Base-by-base conservation (phyloP, 2,797 vertebrate genomes). In the Cygnus olor region DNA sequence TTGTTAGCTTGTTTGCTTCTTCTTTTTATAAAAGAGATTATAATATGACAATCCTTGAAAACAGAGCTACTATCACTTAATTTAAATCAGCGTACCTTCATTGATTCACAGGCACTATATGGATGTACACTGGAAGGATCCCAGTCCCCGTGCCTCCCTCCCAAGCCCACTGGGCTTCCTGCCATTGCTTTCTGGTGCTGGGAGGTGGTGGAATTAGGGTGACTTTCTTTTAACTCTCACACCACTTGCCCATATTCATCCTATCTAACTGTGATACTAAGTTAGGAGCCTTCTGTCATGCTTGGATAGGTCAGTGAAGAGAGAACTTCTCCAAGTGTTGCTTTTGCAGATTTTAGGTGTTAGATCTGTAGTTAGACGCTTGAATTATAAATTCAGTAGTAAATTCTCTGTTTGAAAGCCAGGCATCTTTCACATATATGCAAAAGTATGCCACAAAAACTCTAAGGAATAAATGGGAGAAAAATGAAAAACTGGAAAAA, bases 121-220 rank as follows among this genome's bases (percentile, higher is more conserved):
- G 1, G 53, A 14, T 0, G 0, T 27, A 36, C 1, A 1, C 0
- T 1, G n/a, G n/a, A 24, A 66, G 77, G 19, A 42, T 79, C 22
- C 27, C 17, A 38, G 51, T 38, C 21, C 34, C 34, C 34, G 82
- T 0, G 11, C 4, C 7, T 44, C 20, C 38, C 19, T 80, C 36
- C 6, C 4, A 2, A 6, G 28, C 28, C 10, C 0, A 0, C 24
- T 42, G 44, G 4, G 15, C 42, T 60, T 83, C 40, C 24, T 57
- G 15, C 17, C 51, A 15, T 63, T 0, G 0, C 7, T 92, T 61
- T 63, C 25, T 80, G 32, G 25, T 60, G 34, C 10, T 2, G 9
- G n/a, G 17, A 56, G 25, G 13, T 32, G 28, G 4, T 80, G 19
- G 32, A 66, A 28, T 61, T 80, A 21, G 45, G 3, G 5, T 79